A percentile compares a stretch with the other conserved stretches of the same genome.
Evolutionary conservation across 1,140 invertebrate genomes (phyloP).

Genomic region (Neuroterus valhalla): DNA sequence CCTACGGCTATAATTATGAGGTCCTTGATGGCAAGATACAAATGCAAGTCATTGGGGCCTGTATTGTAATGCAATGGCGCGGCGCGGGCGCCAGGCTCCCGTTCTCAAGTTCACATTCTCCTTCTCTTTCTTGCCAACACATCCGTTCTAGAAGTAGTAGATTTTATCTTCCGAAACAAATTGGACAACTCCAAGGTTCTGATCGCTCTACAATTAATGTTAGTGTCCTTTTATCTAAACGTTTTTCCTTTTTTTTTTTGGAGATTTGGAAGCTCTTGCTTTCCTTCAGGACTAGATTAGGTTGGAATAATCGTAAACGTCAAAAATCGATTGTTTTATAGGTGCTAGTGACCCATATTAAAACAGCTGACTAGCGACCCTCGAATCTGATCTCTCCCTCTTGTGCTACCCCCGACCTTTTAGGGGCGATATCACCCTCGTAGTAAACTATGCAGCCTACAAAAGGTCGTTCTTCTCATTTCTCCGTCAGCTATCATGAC

Average conservation of each 20-base stretch:
- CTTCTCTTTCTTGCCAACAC: conserved; percentile 30
- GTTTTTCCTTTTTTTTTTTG: neutral
- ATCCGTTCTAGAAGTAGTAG: neutral
- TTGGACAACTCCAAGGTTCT: conserved; percentile 32
- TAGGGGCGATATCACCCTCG: conserved; percentile 52
- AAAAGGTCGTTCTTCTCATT: conserved; percentile 44
- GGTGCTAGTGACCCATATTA: conserved; percentile 69
- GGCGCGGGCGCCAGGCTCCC: conserved; percentile 73
- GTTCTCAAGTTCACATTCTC: conserved; percentile 61
- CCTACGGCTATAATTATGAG: conserved; percentile 66
- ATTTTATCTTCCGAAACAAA: conserved; percentile 45
- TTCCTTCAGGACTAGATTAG: neutral
- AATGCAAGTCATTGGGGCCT: conserved; percentile 71
- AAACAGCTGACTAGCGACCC: conserved; percentile 68
- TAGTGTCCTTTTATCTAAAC: conserved; percentile 8
- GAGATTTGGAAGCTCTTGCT: too few relatives aligned
- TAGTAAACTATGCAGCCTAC: conserved; percentile 31
- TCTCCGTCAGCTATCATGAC: conserved; percentile 41
- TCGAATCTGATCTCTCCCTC: conserved; percentile 49
- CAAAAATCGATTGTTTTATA: conserved; percentile 66
- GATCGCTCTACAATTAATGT: conserved; percentile 32
- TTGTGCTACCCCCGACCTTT: conserved; percentile 39
- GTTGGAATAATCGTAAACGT: conserved; percentile 27
- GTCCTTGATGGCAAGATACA: conserved; percentile 63
- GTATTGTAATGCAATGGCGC: conserved; percentile 73